These are phyloP conservation scores for Pediacus dermestoides DNA, from an alignment of 2,888 invertebrate species.

Conservation along the genomic window DNA sequence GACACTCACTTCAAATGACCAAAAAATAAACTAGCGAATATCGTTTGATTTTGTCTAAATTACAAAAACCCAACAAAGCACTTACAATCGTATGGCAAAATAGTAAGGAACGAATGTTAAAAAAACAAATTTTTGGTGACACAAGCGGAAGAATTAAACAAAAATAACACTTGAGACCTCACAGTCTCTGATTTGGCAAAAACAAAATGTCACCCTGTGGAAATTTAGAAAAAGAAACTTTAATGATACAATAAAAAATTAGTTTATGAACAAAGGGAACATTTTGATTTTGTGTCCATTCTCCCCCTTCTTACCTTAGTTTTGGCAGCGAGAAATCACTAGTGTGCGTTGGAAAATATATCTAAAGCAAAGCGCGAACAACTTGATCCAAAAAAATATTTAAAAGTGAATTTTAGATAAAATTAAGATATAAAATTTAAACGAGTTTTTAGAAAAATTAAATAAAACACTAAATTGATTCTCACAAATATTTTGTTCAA, in stretches of 20 bases:
- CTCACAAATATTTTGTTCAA: no score
- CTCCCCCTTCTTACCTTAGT: conserved; percentile 52
- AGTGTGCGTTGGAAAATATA: no score
- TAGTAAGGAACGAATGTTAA: conserved; percentile 26
- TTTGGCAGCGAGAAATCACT: conserved; percentile 21
- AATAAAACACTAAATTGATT: no score
- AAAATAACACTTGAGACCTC: conserved; percentile 43
- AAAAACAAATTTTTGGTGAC: conserved; percentile 34
- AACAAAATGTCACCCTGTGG: conserved; percentile 38
- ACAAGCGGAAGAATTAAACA: conserved; percentile 37
- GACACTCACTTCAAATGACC: conserved; percentile 23
- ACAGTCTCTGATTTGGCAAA: conserved; percentile 43
- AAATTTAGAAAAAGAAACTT: conserved; percentile 6
- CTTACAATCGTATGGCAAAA: conserved; percentile 47
- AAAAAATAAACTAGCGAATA: conserved; percentile 24
- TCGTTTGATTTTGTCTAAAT: conserved; percentile 29
- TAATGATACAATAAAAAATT: conserved; percentile 11
- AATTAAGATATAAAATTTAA: no score
- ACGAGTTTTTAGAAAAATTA: no score
- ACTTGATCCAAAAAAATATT: no score
- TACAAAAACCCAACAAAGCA: conserved; percentile 43
- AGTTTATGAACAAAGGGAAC: conserved; percentile 29
- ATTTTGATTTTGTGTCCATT: conserved; percentile 44
- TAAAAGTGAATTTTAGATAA: no score
- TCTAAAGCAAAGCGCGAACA: conserved; percentile 13